phyloP scores from a whole-genome alignment of 2,888 invertebrate species.

The Dryobota labecula region DNA sequence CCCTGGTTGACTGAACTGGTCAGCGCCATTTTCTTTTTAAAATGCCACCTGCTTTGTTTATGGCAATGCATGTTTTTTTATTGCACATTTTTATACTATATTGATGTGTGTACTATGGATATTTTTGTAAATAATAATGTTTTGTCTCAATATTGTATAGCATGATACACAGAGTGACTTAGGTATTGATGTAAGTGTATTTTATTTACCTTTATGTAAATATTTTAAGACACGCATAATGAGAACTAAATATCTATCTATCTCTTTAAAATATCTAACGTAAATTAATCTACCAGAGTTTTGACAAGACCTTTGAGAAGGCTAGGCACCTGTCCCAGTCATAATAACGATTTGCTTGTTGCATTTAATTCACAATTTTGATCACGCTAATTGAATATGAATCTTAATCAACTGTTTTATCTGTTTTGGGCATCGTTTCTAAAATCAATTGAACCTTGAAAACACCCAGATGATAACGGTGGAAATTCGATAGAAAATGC shows the following conservation, averaged over 20 bases:
- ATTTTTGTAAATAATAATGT: conserved; percentile 63
- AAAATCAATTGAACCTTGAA: not conserved
- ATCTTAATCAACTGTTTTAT: conserved; percentile 30
- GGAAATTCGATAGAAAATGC: not conserved
- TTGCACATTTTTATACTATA: conserved; percentile 66
- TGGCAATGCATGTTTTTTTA: conserved; percentile 82
- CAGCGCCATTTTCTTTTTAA: conserved; percentile 57
- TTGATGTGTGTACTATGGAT: conserved; percentile 64
- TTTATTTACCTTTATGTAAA: conserved; percentile 61
- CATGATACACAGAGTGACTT: conserved; percentile 66
- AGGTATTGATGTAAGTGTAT: conserved; percentile 65
- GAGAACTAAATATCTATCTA: conserved; percentile 22
- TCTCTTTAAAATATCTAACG: conserved; percentile 31
- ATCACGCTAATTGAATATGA: conserved; percentile 42
- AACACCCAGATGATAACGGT: not conserved
- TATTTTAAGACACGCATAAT: conserved; percentile 60
- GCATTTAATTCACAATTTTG: conserved; percentile 42
- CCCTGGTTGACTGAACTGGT: conserved; percentile 41
- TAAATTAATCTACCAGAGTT: conserved; percentile 34
- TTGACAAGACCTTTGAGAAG: conserved; percentile 34
- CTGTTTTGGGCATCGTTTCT: conserved; percentile 47
- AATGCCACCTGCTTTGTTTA: conserved; percentile 79
- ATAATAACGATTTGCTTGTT: conserved; percentile 50
- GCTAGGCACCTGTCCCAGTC: conserved; percentile 50
- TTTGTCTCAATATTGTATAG: conserved; percentile 64